Percentiles rank a stretch among this genome's conserved stretches.
These are phyloP conservation scores for Apostichopus leukothele DNA, from an alignment of 53 echinoderm and acorn worm species.

Conservation along the genomic window DNA sequence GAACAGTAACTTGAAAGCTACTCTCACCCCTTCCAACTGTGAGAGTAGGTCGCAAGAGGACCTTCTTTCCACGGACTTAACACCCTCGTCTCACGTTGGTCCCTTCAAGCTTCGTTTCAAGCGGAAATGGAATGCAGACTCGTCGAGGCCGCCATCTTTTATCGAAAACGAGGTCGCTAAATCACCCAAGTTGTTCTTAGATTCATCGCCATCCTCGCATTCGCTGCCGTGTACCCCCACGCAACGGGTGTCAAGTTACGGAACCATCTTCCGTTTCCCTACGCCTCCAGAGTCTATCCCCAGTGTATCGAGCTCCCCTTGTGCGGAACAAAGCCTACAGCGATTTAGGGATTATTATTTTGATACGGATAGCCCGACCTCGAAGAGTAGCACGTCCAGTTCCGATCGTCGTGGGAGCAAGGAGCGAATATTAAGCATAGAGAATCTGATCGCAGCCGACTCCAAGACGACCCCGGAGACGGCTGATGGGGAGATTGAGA, in stretches of 20 bases:
- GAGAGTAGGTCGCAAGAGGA: conserved; percentile 58
- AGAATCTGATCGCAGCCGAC: conserved; percentile 54
- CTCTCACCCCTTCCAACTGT: conserved; percentile 53
- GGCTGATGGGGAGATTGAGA: background rate
- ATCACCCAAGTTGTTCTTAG: conserved; percentile 85
- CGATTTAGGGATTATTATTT: conserved; percentile 92
- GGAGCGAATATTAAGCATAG: conserved; percentile 61
- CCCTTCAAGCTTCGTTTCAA: conserved; percentile 99
- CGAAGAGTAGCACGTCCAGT: conserved; percentile 38
- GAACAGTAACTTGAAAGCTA: conserved; percentile 56
- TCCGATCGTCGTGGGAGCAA: conserved; percentile 53
- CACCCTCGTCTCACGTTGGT: conserved; percentile 53
- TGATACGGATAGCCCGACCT: conserved; percentile 67
- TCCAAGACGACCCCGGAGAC: background rate
- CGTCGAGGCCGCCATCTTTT: conserved; percentile 76
- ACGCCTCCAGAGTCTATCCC: conserved; percentile 74
- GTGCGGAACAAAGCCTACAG: conserved; percentile 72
- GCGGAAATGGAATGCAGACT: conserved; percentile 93
- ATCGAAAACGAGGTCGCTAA: conserved; percentile 82
- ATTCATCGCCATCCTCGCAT: conserved; percentile 69
- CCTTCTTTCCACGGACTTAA: conserved; percentile 28
- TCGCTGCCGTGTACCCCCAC: conserved; percentile 99
- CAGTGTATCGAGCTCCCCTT: conserved; percentile 38
- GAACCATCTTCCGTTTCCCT: conserved; percentile 94
- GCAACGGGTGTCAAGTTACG: conserved; percentile 56